phyloP scores from a whole-genome alignment of 1,140 invertebrate species.

The Zaprionus vittiger region DNA sequence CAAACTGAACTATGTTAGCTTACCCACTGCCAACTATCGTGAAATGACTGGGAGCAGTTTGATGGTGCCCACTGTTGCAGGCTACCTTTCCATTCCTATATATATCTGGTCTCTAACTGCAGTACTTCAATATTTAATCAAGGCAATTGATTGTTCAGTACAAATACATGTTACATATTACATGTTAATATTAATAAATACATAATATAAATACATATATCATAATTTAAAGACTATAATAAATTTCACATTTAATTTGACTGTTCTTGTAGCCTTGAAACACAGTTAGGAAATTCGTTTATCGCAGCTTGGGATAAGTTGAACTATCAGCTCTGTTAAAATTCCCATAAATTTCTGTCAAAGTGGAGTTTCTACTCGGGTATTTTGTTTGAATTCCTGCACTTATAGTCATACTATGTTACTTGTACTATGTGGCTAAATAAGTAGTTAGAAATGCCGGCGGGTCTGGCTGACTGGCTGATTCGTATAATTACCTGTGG shows the following conservation, averaged over 20 bases:
- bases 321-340: background rate
- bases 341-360: background rate
- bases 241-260: no score
- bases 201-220: background rate
- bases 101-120: no score
- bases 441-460: background rate
- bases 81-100: no score
- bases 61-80: no score
- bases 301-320: background rate
- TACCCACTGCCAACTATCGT: no score
- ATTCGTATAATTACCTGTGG: conserved; percentile 1
- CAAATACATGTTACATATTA: no score
- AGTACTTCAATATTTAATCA: background rate
- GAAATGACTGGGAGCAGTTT: no score
- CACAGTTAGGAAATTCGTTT: no score
- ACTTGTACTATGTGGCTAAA: background rate
- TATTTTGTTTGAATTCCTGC: background rate
- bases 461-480: conserved; percentile 11
- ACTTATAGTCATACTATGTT: background rate
- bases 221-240: no score
- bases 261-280: no score
- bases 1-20: no score
- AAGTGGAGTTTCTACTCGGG: background rate
- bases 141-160: background rate
- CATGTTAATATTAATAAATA: background rate